Percentiles rank a stretch among this genome's conserved stretches.
Evolutionary conservation across 1,140 invertebrate genomes (phyloP).

Genomic region (Halesus radiatus): DNA sequence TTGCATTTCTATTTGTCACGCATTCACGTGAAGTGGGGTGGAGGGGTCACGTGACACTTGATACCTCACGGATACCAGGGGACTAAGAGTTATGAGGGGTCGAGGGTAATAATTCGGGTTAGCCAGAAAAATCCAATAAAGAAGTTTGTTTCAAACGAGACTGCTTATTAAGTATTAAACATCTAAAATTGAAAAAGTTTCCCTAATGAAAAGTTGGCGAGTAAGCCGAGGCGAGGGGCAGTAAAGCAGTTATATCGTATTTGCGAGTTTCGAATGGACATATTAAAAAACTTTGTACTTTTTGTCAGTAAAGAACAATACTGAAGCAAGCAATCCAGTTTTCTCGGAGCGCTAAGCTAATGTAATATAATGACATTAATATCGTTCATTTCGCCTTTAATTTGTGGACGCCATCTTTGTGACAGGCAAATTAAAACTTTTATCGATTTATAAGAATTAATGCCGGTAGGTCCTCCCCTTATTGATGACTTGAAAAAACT

Average conservation of each 20-base stretch:
- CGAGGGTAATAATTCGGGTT: not conserved
- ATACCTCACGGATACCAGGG: too few relatives aligned
- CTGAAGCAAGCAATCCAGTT: not conserved
- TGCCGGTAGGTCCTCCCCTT: not conserved
- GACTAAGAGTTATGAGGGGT: too few relatives aligned
- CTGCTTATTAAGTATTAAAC: slow-evolving; percentile 30
- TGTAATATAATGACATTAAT: not conserved
- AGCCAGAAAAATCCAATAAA: slow-evolving; percentile 6
- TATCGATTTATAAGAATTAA: not conserved
- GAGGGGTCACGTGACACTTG: too few relatives aligned
- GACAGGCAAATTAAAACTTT: not conserved
- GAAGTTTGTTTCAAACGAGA: slow-evolving; percentile 7
- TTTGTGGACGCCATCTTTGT: not conserved
- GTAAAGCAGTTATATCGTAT: slow-evolving; percentile 23
- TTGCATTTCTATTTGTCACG: too few relatives aligned
- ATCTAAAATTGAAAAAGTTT: slow-evolving; percentile 39
- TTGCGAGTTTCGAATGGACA: slow-evolving; percentile 15
- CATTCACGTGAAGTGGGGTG: too few relatives aligned
- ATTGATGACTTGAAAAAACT: not conserved
- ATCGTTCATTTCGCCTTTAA: not conserved
- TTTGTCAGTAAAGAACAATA: slow-evolving; percentile 27
- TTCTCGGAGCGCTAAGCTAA: not conserved
- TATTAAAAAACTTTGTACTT: slow-evolving; percentile 29
- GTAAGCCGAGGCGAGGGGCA: not conserved
- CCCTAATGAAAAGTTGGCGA: slow-evolving; percentile 19